Conservation (phyloP, 2,113 vertebrate genomes). For the Rhinolophus sinicus region DNA sequence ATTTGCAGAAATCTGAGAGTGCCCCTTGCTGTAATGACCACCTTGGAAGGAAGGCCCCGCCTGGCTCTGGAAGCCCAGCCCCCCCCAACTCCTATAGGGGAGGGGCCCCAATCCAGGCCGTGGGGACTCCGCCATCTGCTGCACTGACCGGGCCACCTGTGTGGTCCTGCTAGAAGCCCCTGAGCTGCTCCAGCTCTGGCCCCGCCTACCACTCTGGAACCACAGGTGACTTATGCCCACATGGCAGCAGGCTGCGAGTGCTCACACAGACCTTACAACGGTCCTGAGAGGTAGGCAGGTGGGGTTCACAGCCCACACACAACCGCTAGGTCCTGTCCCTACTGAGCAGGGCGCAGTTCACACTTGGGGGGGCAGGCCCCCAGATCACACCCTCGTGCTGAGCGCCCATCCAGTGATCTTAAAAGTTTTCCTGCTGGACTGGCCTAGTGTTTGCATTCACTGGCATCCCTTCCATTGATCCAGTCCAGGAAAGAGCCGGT, state of each 20-base stretch:
- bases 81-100: rapidly evolving
- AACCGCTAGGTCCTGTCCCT: rapidly evolving
- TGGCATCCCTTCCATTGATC: background rate
- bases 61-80: background rate
- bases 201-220: no score
- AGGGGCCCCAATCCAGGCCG: background rate
- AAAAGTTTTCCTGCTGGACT: background rate
- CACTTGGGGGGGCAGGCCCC: no score
- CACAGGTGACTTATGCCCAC: rapidly evolving
- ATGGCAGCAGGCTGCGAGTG: rapidly evolving
- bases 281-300: background rate
- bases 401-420: rapidly evolving
- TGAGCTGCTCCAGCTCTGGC: rapidly evolving
- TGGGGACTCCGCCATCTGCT: background rate
- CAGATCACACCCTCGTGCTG: no score
- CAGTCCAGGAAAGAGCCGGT: background rate
- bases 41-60: background rate
- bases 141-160: background rate
- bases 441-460: background rate
- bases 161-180: background rate
- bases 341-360: background rate
- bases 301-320: rapidly evolving
- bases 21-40: background rate
- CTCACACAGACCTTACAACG: rapidly evolving
- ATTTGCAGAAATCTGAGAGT: background rate